These are phyloP conservation scores for Aegypius monachus DNA, from an alignment of 2,113 vertebrate species.

Conservation along the genomic window DNA sequence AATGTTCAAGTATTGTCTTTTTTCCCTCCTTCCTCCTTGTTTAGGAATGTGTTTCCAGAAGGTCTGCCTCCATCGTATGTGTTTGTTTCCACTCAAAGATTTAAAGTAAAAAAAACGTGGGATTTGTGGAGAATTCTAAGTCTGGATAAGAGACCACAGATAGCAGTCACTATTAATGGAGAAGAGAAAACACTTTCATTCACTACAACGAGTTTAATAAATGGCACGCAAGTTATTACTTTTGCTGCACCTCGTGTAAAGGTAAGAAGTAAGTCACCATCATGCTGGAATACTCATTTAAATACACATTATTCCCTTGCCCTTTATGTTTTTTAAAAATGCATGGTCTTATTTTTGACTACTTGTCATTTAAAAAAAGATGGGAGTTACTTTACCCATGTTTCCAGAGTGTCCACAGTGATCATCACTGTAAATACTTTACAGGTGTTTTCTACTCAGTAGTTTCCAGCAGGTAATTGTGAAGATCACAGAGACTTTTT, in stretches of 20 bases:
- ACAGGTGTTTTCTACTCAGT: not conserved
- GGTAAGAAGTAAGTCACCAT: constrained; percentile 68
- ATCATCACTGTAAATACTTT: not conserved
- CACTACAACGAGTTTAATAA: constrained; percentile 85
- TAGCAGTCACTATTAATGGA: constrained; percentile 91
- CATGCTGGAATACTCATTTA: not conserved
- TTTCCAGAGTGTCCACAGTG: not conserved
- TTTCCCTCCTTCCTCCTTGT: not conserved
- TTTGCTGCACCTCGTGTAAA: constrained; percentile 79
- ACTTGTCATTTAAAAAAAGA: not conserved
- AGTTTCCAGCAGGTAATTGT: not conserved
- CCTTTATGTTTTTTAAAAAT: not conserved
- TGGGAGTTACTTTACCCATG: not conserved
- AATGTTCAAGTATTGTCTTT: not conserved
- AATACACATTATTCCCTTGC: not conserved
- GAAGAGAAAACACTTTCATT: constrained; percentile 83
- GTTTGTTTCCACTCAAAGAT: constrained; percentile 93
- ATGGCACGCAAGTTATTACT: constrained; percentile 83
- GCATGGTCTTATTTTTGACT: not conserved
- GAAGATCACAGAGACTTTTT: not conserved
- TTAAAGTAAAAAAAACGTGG: constrained; percentile 91
- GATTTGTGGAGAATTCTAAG: constrained; percentile 94
- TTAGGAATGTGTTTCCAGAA: constrained; percentile 91
- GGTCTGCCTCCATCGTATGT: constrained; percentile 96
- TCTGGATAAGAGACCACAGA: constrained; percentile 84